Conservation (phyloP, 2,888 invertebrate species). For the Malacosoma neustria region DNA sequence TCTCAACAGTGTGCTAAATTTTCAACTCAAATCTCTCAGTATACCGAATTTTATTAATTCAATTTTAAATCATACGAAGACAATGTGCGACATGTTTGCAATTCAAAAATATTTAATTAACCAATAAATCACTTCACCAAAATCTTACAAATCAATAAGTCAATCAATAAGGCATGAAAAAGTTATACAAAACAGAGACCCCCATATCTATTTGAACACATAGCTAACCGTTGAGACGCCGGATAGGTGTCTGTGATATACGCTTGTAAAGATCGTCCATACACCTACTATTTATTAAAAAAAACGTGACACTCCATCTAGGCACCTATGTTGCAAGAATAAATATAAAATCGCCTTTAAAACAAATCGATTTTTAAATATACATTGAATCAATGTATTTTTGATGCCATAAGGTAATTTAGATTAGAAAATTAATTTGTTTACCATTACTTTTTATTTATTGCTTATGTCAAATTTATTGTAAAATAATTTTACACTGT, state of each 20-base stretch:
- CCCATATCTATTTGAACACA: conserved; percentile 26
- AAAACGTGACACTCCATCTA: conserved; percentile 24
- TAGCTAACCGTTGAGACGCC: conserved; percentile 52
- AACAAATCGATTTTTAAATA: neutral
- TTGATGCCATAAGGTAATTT: conserved; percentile 10
- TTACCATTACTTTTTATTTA: neutral
- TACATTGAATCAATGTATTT: conserved; percentile 15
- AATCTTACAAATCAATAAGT: too few relatives aligned
- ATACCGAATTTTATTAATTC: too few relatives aligned
- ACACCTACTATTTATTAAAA: conserved; percentile 31
- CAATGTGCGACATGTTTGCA: too few relatives aligned
- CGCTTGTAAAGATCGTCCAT: conserved; percentile 71
- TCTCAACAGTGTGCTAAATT: too few relatives aligned
- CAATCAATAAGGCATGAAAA: too few relatives aligned
- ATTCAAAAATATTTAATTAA: too few relatives aligned
- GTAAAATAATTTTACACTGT: too few relatives aligned
- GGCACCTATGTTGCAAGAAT: conserved; percentile 19
- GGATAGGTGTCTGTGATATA: conserved; percentile 59
- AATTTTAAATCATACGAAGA: too few relatives aligned
- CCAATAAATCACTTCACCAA: too few relatives aligned
- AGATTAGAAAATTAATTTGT: conserved; percentile 1
- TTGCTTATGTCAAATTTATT: conserved; percentile 2
- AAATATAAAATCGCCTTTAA: conserved; percentile 11
- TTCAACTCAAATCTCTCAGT: too few relatives aligned
- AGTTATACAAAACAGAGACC: conserved; percentile 15